Conservation (phyloP, 2,113 vertebrate species). For the Onychostoma macrolepis region DNA sequence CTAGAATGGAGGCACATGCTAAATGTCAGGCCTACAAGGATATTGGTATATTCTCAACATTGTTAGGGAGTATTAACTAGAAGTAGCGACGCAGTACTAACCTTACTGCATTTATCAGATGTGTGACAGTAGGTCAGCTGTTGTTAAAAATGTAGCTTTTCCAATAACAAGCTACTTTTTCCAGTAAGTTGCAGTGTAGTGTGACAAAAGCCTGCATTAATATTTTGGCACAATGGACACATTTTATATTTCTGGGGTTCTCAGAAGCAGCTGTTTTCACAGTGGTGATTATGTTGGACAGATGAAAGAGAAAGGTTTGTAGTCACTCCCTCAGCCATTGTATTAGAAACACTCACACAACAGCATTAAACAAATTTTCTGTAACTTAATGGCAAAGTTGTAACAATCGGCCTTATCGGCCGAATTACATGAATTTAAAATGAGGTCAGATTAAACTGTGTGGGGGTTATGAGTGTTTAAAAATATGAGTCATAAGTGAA, state of each 20-base stretch:
- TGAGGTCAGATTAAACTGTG: too few relatives aligned
- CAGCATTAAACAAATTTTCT: too few relatives aligned
- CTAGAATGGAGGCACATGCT: conserved; percentile 8
- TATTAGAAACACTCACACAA: too few relatives aligned
- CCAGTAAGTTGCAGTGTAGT: background rate
- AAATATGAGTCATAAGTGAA: too few relatives aligned
- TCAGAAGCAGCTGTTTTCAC: background rate
- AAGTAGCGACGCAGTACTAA: background rate
- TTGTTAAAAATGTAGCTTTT: background rate
- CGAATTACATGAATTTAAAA: too few relatives aligned
- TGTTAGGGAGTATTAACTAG: background rate
- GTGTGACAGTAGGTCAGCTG: background rate
- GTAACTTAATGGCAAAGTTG: too few relatives aligned
- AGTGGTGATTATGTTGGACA: too few relatives aligned
- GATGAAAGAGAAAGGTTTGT: too few relatives aligned
- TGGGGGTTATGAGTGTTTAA: too few relatives aligned
- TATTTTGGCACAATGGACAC: background rate
- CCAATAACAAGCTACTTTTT: background rate
- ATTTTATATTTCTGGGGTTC: background rate
- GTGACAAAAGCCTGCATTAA: background rate
- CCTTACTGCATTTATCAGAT: background rate
- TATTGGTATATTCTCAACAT: conserved; percentile 10
- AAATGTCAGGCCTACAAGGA: conserved; percentile 43
- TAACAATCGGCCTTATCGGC: too few relatives aligned
- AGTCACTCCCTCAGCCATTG: too few relatives aligned